Conservation (phyloP, 2,797 vertebrate species). For the Scleropages formosus region DNA sequence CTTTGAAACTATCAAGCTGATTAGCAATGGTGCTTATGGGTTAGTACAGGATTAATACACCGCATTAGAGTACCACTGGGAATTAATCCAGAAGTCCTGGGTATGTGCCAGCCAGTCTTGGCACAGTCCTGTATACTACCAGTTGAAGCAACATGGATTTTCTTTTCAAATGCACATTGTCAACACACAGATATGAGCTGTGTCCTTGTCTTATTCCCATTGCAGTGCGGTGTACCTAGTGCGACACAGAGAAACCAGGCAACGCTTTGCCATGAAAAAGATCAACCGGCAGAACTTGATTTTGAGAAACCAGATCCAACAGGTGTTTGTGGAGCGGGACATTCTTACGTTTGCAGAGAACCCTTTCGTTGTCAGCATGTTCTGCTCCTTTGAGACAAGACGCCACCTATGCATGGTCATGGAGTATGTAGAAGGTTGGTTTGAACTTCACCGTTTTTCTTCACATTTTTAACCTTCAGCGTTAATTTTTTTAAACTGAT, state of each 20-base stretch:
- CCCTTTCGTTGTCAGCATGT: slow-evolving; percentile 97
- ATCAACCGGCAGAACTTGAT: slow-evolving; percentile 98
- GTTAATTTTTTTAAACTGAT: too few species aligned
- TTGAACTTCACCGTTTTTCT: too few species aligned
- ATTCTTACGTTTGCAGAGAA: slow-evolving; percentile 97
- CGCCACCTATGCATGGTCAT: slow-evolving; percentile 97
- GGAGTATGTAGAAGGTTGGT: slow-evolving; percentile 95
- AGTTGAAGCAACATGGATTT: neutral
- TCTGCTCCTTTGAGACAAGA: slow-evolving; percentile 94
- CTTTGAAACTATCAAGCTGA: slow-evolving; percentile 94
- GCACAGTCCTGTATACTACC: neutral
- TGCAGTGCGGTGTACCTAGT: slow-evolving; percentile 89
- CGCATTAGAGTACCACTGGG: too few species aligned
- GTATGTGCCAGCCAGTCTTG: neutral
- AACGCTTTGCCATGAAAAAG: slow-evolving; percentile 97
- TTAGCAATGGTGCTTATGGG: slow-evolving; percentile 97
- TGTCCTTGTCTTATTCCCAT: neutral
- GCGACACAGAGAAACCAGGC: slow-evolving; percentile 87
- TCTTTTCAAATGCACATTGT: neutral
- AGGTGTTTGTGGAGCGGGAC: slow-evolving; percentile 95
- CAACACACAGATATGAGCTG: neutral
- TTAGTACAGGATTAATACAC: slow-evolving; percentile 58
- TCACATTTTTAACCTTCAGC: too few species aligned
- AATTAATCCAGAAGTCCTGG: neutral
- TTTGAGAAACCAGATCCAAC: slow-evolving; percentile 96